Base-by-base conservation (phyloP, 2,888 invertebrate species). In the Stratiomys singularior region DNA sequence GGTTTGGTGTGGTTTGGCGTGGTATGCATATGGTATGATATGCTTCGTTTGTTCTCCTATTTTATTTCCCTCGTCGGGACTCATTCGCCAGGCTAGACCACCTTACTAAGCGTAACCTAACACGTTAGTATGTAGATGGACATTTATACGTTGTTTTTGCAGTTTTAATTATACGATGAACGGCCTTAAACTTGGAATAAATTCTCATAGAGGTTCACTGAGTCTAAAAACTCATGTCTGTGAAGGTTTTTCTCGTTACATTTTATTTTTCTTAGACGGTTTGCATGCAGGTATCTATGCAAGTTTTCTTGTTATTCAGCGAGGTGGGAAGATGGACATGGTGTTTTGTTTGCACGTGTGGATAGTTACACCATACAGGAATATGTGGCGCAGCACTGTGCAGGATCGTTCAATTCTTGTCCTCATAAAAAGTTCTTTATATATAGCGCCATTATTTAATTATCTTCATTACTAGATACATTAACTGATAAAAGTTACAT, bases 151-250 rank as follows among this genome's bases (percentile, higher is more conserved):
- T 18, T 52, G 52, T 66, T 27, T 66, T 44, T 66, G 60, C 37
- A 69, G 23, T 78, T 71, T 76, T 78, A 78, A 78, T 78, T 78
- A 76, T 67, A 69, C 76, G 56, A 76, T 71, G 78, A 78, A 78
- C 71, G 76, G 69, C 78, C 78, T 78, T 78, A 78, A 78, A 78
- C 78, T 78, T 78, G 78, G 71, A 60, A 60, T 60, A 60, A 21
- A 60, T 60, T 60, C 60, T 25, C 60, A 60, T 25, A 60, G 60
- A 25, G 21, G 25, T 60, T 18, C 60, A 11, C 7, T 4, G 4
- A 18, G 52, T 52, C 18, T 13, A 15, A 13, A 21, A 60, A 60
- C 21, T 25, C 23, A 60, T 60, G 60, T 60, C 60, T 60, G 60
- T 25, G 60, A 60, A 60, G 60, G 60, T 23, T 60, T n/a, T 52